These are phyloP conservation scores for Leucoraja ocellata DNA, from an alignment of 2,797 vertebrate species.

Conservation along the genomic window DNA sequence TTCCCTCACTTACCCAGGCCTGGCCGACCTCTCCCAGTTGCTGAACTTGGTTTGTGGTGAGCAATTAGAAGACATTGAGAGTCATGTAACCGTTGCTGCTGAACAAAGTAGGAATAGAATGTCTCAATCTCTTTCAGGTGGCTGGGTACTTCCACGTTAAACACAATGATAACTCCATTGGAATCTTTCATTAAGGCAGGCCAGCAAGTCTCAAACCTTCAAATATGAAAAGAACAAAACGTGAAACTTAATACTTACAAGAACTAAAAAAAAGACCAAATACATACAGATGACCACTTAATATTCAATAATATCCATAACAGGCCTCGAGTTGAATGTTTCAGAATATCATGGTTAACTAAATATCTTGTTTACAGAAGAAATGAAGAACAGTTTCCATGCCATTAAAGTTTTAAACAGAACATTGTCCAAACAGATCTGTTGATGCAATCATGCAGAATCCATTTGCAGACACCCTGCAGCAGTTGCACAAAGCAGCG, in stretches of 20 bases:
- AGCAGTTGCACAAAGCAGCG: no score
- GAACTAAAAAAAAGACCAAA: background rate
- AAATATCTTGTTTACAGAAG: background rate
- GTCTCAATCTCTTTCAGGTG: constrained; percentile 83
- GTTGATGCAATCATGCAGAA: no score
- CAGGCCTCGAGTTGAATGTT: background rate
- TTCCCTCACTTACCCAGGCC: constrained; percentile 67
- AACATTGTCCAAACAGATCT: background rate
- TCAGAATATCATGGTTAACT: background rate
- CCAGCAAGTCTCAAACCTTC: constrained; percentile 92
- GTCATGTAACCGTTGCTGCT: constrained; percentile 73
- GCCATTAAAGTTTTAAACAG: background rate
- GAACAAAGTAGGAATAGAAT: constrained; percentile 81
- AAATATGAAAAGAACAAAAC: background rate
- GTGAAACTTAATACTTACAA: background rate
- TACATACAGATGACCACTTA: background rate
- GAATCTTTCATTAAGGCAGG: constrained; percentile 84
- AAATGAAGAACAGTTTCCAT: background rate
- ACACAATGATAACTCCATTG: constrained; percentile 78
- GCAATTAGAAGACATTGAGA: constrained; percentile 82
- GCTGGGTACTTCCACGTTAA: constrained; percentile 80
- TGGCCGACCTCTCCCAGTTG: constrained; percentile 54
- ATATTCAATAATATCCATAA: background rate
- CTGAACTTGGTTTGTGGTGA: constrained; percentile 83
- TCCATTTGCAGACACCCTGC: no score